Percentiles rank a stretch among this genome's conserved stretches.
Evolutionary conservation across 2,888 invertebrate species (phyloP).

Genomic region (Aromia moschata): DNA sequence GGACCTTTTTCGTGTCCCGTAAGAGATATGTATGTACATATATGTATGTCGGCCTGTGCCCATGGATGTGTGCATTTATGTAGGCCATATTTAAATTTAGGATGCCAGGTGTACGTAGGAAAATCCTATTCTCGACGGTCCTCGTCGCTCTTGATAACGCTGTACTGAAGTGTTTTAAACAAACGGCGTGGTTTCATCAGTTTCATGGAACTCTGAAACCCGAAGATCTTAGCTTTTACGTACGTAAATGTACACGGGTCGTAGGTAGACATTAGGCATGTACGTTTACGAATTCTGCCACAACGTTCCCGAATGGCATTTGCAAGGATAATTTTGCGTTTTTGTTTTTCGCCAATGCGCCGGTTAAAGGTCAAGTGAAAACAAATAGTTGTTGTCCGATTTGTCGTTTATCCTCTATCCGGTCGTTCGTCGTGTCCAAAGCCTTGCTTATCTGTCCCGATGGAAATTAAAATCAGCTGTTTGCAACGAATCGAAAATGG

Average conservation of each 20-base stretch:
- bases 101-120: constrained; percentile 49
- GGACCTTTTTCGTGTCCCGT: neutral
- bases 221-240: neutral
- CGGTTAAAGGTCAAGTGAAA: constrained; percentile 31
- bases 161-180: constrained; percentile 29
- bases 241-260: neutral
- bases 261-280: neutral
- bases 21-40: constrained; percentile 1
- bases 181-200: constrained; percentile 13
- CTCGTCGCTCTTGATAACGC: constrained; percentile 31
- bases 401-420: neutral
- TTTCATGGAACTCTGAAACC: neutral
- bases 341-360: constrained; percentile 15
- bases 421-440: neutral
- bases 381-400: constrained; percentile 17
- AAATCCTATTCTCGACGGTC: constrained; percentile 38
- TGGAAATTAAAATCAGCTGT: constrained; percentile 21
- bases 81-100: constrained; percentile 58
- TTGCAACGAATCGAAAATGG: constrained; percentile 4
- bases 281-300: no score
- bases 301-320: no score
- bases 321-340: constrained; percentile 20
- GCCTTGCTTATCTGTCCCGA: neutral
- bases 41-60: no score
- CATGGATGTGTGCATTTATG: constrained; percentile 34